These are phyloP conservation scores for Mastigias papua DNA, from an alignment of 30 jellyfish, hydroid and myxozoan genomes.

Conservation along the genomic window DNA sequence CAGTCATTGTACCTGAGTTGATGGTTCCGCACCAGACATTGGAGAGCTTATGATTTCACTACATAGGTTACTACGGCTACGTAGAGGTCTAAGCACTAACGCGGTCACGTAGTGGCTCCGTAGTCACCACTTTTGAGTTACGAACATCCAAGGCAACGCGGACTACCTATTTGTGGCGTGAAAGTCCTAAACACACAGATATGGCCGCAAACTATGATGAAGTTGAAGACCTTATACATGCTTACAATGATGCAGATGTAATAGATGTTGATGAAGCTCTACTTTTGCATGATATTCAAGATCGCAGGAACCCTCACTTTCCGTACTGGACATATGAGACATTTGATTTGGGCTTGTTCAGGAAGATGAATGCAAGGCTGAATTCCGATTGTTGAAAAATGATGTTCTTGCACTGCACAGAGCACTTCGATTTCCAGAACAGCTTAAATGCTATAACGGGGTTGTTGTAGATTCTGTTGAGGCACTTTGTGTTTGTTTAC, in stretches of 20 bases:
- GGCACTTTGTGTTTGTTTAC: conserved; percentile 15
- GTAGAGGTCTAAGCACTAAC: too few species aligned
- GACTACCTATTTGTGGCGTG: background rate
- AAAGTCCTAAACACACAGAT: background rate
- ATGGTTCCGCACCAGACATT: too few species aligned
- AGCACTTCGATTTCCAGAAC: conserved; percentile 11
- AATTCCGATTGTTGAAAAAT: conserved; percentile 7
- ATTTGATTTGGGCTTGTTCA: conserved; percentile 22
- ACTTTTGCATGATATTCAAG: conserved; percentile 6
- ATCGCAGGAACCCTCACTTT: conserved; percentile 22
- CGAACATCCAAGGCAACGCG: background rate
- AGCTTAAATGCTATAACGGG: conserved; percentile 42
- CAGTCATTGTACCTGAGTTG: too few species aligned
- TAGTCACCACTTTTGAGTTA: background rate
- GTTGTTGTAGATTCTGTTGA: conserved; percentile 42
- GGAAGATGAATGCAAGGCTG: conserved; percentile 32
- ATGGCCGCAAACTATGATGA: background rate
- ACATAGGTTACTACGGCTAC: too few species aligned
- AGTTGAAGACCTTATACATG: background rate
- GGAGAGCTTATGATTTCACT: too few species aligned
- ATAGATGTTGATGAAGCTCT: conserved; percentile 19
- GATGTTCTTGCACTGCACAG: conserved; percentile 9
- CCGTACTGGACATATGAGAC: conserved; percentile 34
- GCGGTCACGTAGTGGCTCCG: background rate
- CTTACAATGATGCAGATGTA: conserved; percentile 13